Evolutionary conservation across 2,888 invertebrate genomes (phyloP).

Genomic region (Formica aserva): DNA sequence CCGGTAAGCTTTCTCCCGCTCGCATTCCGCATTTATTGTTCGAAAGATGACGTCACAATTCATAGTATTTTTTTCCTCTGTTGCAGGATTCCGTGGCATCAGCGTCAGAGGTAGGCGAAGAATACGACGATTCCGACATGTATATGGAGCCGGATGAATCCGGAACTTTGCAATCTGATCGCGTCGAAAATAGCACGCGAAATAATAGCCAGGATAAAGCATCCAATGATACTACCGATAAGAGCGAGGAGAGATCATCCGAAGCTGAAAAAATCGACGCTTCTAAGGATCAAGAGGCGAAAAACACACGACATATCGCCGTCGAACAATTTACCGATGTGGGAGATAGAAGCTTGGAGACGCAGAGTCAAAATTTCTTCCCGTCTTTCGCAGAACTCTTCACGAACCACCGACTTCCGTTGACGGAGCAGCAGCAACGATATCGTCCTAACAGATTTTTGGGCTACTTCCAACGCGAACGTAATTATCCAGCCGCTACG

Average conservation of each 20-base stretch:
- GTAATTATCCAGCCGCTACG: conserved; percentile 79
- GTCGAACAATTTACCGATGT: conserved; percentile 8
- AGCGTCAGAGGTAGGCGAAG: conserved; percentile 79
- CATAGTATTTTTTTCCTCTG: neutral
- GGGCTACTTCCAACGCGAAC: conserved; percentile 83
- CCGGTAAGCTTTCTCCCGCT: conserved; percentile 49
- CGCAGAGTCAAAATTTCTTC: conserved; percentile 91
- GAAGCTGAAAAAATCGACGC: conserved; percentile 28
- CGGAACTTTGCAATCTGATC: conserved; percentile 70
- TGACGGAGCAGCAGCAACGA: conserved; percentile 87
- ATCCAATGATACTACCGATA: neutral
- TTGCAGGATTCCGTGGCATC: conserved; percentile 83
- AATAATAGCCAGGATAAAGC: conserved; percentile 28
- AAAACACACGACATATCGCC: conserved; percentile 56
- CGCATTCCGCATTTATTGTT: conserved; percentile 41
- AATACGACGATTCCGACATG: conserved; percentile 86
- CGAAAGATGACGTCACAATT: conserved; percentile 31
- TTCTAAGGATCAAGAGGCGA: conserved; percentile 62
- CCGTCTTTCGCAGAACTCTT: conserved; percentile 92
- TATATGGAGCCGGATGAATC: conserved; percentile 85
- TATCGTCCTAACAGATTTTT: conserved; percentile 84
- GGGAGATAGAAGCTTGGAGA: conserved; percentile 86
- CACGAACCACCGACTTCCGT: conserved; percentile 88
- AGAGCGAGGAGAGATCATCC: neutral
- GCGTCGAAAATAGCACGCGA: conserved; percentile 18